A percentile compares a stretch with the other conserved stretches of the same genome.
These are phyloP conservation scores for Etheostoma cragini DNA, from an alignment of 2,113 vertebrate species.

Conservation along the genomic window DNA sequence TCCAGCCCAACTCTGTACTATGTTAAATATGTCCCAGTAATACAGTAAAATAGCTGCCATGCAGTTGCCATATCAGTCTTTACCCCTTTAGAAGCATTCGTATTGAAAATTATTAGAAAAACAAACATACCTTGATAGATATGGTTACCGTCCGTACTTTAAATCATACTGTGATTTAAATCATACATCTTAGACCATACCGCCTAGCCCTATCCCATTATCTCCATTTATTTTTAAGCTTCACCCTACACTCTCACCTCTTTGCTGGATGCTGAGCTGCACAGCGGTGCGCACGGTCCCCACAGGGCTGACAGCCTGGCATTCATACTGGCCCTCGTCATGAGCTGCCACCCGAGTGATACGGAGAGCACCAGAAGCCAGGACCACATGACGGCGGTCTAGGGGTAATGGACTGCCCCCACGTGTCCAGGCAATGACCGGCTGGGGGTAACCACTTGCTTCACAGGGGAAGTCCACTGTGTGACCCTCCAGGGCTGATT, in stretches of 20 bases:
- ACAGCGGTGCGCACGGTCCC: constrained; percentile 88
- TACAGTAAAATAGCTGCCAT: too few species aligned
- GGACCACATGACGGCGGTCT: constrained; percentile 90
- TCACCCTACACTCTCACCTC: constrained; percentile 83
- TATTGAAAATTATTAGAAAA: too few species aligned
- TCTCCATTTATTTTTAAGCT: not conserved
- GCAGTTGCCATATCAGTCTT: too few species aligned
- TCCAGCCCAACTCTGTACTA: too few species aligned
- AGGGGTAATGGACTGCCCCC: constrained; percentile 92
- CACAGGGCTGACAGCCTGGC: constrained; percentile 94
- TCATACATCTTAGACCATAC: too few species aligned
- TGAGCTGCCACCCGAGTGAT: constrained; percentile 92
- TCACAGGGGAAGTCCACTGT: constrained; percentile 96
- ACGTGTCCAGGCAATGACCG: constrained; percentile 96
- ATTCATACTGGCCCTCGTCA: constrained; percentile 97
- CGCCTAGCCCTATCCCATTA: too few species aligned
- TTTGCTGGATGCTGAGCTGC: constrained; percentile 91
- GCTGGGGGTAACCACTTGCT: constrained; percentile 92
- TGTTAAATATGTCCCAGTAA: too few species aligned
- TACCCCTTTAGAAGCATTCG: too few species aligned
- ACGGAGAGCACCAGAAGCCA: constrained; percentile 90
- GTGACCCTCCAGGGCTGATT: constrained; percentile 91
- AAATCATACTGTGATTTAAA: too few species aligned
- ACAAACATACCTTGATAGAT: too few species aligned
- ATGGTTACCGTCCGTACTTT: too few species aligned